phyloP scores from a whole-genome alignment of 2,888 invertebrate species.

The Pterostichus niger region DNA sequence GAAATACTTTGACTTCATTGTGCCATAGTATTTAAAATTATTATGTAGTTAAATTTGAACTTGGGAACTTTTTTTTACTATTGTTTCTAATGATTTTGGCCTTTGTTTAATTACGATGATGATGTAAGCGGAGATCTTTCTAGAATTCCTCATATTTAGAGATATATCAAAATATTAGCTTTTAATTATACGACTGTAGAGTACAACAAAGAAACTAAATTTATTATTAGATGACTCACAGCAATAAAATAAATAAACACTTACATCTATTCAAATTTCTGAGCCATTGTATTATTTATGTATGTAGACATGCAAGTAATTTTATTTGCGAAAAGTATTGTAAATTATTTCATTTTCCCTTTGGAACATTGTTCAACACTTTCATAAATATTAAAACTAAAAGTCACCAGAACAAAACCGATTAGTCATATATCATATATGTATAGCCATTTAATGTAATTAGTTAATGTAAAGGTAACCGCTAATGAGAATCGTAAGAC shows the following conservation, averaged over 20 bases:
- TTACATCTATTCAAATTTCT: background rate
- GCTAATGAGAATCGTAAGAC: background rate
- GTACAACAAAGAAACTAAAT: constrained; percentile 11
- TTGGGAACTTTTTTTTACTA: constrained; percentile 18
- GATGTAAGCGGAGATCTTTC: constrained; percentile 33
- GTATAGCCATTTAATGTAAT: constrained; percentile 1
- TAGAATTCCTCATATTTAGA: constrained; percentile 22
- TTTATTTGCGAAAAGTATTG: constrained; percentile 16
- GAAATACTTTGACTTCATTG: constrained; percentile 12
- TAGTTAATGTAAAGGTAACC: constrained; percentile 8
- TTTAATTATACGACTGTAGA: constrained; percentile 15
- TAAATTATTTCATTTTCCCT: background rate
- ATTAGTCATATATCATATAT: constrained; percentile 8
- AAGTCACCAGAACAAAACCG: constrained; percentile 5
- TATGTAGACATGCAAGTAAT: background rate
- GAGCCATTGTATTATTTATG: background rate
- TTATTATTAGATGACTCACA: background rate
- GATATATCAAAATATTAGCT: constrained; percentile 24
- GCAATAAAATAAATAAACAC: constrained; percentile 9
- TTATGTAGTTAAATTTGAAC: constrained; percentile 29
- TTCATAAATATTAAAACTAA: constrained; percentile 10
- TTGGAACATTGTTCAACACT: background rate
- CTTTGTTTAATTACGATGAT: constrained; percentile 34
- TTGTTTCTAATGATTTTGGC: constrained; percentile 38
- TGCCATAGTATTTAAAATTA: constrained; percentile 2